Evolutionary conservation across 1,140 invertebrate genomes (phyloP), one percentile per base, ranked within the genome.

Genomic region (Hestina assimilis): DNA sequence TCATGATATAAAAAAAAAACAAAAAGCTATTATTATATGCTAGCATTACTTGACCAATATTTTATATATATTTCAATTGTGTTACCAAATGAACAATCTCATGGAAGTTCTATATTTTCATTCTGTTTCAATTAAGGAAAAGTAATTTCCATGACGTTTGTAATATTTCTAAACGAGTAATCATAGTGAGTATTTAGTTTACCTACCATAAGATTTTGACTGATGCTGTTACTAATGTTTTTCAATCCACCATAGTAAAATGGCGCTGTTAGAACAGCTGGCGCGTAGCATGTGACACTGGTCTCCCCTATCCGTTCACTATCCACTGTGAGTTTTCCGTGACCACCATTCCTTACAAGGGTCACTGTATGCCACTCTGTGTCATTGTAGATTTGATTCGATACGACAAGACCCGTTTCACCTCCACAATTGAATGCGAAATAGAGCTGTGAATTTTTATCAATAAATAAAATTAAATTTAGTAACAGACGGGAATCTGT

Each of bases 331-430:
- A 97, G 79, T 55, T 91, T 92, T 0, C 93, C 94, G 48, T 89
- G 75, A 20, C 90, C 87, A 1, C 80, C 72, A 20, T 90, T 75
- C 43, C 93, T 86, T 28, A 90, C 92, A 64, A 95, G 91, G 8
- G 88, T 87, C 0, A 95, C 91, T 0, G 89, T 92, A 75, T 99
- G 98, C 98, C 97, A 99, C 24, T 93, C 74, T 5, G 93, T 93
- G 79, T 99, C 97, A 66, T 96, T 94, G 54, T 96, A 93, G 7
- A 85, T 88, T 1, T 78, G 70, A 0, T 89, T 70, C 1, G 90
- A 91, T 40, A 81, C 73, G 0, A 98, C 78, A 0, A 88, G 58
- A 0, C 90, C 93, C 0, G 91, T 83, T n/a, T 92, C 94, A 12
- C 89, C 92, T 21, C 95, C 95, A 82, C 92, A 95, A 59, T 86